Percentiles rank a stretch among this genome's conserved stretches.
These are phyloP conservation scores for Heliothis virescens DNA, from an alignment of 1,140 invertebrate genomes.

Conservation along the genomic window DNA sequence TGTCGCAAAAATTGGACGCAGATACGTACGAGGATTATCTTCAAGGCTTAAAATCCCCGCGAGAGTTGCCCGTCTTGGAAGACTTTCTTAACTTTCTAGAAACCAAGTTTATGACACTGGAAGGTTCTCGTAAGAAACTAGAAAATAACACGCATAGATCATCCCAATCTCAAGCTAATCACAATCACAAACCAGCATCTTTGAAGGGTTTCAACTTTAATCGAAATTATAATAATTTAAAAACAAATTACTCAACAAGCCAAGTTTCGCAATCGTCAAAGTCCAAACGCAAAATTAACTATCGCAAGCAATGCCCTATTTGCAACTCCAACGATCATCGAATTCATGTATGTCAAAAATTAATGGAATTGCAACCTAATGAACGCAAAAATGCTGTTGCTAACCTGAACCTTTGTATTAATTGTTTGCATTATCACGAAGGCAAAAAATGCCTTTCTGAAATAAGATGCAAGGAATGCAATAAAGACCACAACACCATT, in stretches of 20 bases:
- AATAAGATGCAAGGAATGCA: constrained; percentile 40
- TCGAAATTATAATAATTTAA: neutral
- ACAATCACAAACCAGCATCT: neutral
- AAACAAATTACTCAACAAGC: neutral
- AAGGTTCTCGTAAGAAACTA: neutral
- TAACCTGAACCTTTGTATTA: constrained; percentile 20
- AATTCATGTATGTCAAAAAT: neutral
- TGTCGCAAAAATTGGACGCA: constrained; percentile 22
- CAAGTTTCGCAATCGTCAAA: neutral
- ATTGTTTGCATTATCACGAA: constrained; percentile 46
- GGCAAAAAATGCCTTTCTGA: constrained; percentile 44
- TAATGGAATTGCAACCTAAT: constrained; percentile 7
- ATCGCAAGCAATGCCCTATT: constrained; percentile 15
- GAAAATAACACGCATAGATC: constrained; percentile 9
- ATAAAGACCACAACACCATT: constrained; percentile 37
- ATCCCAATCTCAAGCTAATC: neutral
- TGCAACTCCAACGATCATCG: neutral
- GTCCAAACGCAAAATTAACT: constrained; percentile 6
- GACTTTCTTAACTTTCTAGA: constrained; percentile 20
- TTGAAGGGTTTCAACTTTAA: neutral
- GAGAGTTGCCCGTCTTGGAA: neutral
- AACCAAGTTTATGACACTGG: constrained; percentile 15
- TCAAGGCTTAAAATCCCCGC: neutral
- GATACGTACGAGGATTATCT: constrained; percentile 21
- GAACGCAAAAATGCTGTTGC: neutral